Conservation (phyloP, 2,113 vertebrate species). For the Nannobrachium achirus region DNA sequence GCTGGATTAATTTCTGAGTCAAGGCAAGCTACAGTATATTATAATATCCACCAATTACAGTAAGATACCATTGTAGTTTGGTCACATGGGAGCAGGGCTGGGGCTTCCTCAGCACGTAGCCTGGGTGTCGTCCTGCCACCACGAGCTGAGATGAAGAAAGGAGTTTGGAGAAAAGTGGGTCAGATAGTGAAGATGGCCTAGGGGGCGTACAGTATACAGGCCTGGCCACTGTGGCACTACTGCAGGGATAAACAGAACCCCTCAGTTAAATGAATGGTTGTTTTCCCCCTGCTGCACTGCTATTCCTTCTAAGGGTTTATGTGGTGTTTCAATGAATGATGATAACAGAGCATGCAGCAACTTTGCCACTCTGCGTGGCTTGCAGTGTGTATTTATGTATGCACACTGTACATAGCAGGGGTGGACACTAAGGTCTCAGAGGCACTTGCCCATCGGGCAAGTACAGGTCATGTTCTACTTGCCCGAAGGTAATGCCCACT, state of each 20-base stretch:
- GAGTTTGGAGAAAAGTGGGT: not conserved
- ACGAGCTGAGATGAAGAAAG: not conserved
- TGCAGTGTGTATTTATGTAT: constrained; percentile 39
- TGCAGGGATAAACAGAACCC: constrained; percentile 21
- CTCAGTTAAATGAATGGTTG: constrained; percentile 1
- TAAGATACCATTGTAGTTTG: not conserved
- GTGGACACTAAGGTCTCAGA: too few relatives aligned
- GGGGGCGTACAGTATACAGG: not conserved
- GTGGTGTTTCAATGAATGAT: constrained; percentile 24
- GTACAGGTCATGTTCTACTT: too few relatives aligned
- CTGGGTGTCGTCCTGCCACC: not conserved
- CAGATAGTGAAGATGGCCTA: constrained; percentile 6
- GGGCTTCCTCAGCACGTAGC: not conserved
- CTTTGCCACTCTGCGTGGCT: not conserved
- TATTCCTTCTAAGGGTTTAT: constrained; percentile 12
- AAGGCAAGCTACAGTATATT: not conserved
- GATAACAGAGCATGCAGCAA: constrained; percentile 5
- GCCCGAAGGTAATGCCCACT: too few relatives aligned
- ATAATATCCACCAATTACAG: not conserved
- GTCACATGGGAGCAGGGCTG: not conserved
- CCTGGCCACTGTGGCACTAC: not conserved
- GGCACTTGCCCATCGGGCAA: too few relatives aligned
- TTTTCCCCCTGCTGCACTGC: constrained; percentile 14
- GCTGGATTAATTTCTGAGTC: constrained; percentile 3
- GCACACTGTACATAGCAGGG: not conserved